Evolutionary conservation across 2,113 vertebrate genomes (phyloP), one percentile per base, ranked within the genome.

Genomic region (Loxodonta africana): DNA sequence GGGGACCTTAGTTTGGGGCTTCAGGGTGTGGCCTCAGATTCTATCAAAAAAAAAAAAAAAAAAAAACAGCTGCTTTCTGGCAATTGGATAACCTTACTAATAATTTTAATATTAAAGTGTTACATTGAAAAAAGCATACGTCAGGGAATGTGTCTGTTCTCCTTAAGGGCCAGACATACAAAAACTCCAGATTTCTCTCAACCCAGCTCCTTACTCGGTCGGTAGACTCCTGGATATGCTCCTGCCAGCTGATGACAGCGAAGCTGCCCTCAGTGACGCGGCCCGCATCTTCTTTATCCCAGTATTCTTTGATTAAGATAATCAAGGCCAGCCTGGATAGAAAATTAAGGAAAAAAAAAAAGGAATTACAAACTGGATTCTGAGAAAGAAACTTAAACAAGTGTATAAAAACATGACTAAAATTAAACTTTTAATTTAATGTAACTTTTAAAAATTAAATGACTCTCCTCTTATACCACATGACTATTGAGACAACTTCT

Each of bases 71-170:
- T 94, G 17, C 67, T 83, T 93, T 90, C 71, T 77, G 41, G 57
- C 77, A 96, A 86, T 94, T 96, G 83, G n/a, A 76, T 83, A 83
- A 88, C 65, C 78, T 92, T 63, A 57, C 44, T 88, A 82, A 94
- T 94, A 91, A 44, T 69, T 92, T 94, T 96, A 96, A 81, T 78
- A 95, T 65, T 83, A 17, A 91, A 97, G 80, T 46, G 15, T 67
- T 91, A 93, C 91, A 87, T 67, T 97, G 87, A 95, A 67, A 87
- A 90, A 41, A 96, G 69, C 60, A 15, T 53, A 25, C 92, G 90
- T 98, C 86, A 63, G 41, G 28, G 57, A 95, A 33, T n/a, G 71
- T 20, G 30, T 81, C 62, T 74, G 6, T 74, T 86, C 18, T 95
- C 60, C 28, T 77, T 83, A 21, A 90, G 10, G 33, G 12, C 51